phyloP scores from a whole-genome alignment of 1,140 invertebrate species.

The Panulirus ornatus region DNA sequence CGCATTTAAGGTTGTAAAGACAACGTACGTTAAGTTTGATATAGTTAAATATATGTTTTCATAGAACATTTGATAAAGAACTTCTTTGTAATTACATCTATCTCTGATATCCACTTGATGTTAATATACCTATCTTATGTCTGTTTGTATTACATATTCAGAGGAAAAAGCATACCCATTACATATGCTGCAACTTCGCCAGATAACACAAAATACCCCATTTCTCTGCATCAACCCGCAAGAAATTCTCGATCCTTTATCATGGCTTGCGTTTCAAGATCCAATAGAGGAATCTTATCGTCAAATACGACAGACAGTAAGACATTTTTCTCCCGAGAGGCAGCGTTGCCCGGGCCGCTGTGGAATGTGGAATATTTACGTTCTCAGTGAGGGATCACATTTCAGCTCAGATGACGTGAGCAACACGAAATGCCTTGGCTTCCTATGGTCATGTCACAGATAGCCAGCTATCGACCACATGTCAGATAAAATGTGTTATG shows the following conservation, averaged over 20 bases:
- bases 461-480: too few relatives aligned
- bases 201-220: slow-evolving; percentile 27
- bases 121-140: too few relatives aligned
- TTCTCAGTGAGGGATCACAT: slow-evolving; percentile 19
- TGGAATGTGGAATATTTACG: slow-evolving; percentile 38
- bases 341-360: neutral
- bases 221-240: slow-evolving; percentile 25
- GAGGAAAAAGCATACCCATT: too few relatives aligned
- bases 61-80: too few relatives aligned
- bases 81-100: too few relatives aligned
- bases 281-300: slow-evolving; percentile 26
- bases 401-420: slow-evolving; percentile 17
- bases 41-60: too few relatives aligned
- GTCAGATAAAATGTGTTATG: too few relatives aligned
- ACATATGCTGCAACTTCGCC: slow-evolving; percentile 21
- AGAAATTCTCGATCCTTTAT: slow-evolving; percentile 31
- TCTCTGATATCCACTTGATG: too few relatives aligned
- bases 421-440: neutral
- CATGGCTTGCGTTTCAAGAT: neutral
- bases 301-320: slow-evolving; percentile 32
- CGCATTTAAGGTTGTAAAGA: too few relatives aligned
- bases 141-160: too few relatives aligned
- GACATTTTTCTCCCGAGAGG: slow-evolving; percentile 20
- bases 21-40: too few relatives aligned
- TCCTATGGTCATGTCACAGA: too few relatives aligned